These are phyloP conservation scores for Belonocnema kinseyi DNA, from an alignment of 1,140 invertebrate genomes.

Conservation along the genomic window DNA sequence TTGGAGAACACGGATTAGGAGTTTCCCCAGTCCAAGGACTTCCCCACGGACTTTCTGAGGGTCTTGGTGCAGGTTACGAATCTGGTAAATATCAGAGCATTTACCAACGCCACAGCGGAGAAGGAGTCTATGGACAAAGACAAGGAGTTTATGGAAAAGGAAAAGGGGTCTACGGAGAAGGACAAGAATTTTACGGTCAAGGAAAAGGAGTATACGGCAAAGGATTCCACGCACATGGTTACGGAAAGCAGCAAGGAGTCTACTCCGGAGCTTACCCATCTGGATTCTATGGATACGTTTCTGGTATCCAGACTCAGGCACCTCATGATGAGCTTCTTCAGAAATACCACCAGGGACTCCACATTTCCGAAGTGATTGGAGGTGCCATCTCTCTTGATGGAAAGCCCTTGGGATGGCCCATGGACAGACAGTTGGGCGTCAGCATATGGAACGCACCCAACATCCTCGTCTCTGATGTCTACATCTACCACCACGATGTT, in stretches of 20 bases:
- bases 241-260: slow-evolving; percentile 12
- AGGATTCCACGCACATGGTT: neutral
- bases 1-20: no score
- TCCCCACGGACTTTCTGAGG: slow-evolving; percentile 32
- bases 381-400: slow-evolving; percentile 29
- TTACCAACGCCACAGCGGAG: neutral
- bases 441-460: no score
- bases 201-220: slow-evolving; percentile 11
- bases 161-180: neutral
- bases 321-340: no score
- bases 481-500: slow-evolving; percentile 69
- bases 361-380: no score
- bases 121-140: neutral
- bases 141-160: slow-evolving; percentile 26
- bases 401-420: slow-evolving; percentile 75
- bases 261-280: neutral
- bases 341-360: no score
- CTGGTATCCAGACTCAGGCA: no score
- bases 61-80: neutral
- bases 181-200: no score
- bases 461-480: slow-evolving; percentile 70
- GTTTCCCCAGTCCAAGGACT: slow-evolving; percentile 32
- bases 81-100: slow-evolving; percentile 9
- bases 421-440: slow-evolving; percentile 69
- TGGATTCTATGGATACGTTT: slow-evolving; percentile 1